These are phyloP conservation scores for Atta colombica DNA, from an alignment of 1,140 invertebrate species.

Conservation along the genomic window DNA sequence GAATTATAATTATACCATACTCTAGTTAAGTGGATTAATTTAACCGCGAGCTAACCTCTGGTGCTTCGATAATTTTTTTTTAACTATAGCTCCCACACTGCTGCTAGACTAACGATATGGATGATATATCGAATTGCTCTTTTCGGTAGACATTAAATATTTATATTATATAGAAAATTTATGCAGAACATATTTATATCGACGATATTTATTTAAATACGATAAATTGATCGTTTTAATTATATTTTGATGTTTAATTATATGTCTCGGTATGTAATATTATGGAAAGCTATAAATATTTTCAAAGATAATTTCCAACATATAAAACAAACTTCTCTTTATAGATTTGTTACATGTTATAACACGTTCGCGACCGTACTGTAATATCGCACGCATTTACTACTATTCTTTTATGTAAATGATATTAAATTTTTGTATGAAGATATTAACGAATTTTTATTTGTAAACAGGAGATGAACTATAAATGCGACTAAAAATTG, in stretches of 20 bases:
- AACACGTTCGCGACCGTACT: neutral
- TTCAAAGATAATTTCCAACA: slow-evolving; percentile 2
- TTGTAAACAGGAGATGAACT: neutral
- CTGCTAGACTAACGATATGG: neutral
- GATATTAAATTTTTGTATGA: neutral
- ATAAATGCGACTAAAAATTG: neutral
- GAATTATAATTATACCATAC: slow-evolving; percentile 11
- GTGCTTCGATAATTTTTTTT: neutral
- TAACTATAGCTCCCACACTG: neutral
- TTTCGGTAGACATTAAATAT: neutral
- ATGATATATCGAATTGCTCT: neutral
- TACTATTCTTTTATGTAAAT: neutral
- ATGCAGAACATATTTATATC: slow-evolving; percentile 18
- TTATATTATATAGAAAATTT: slow-evolving; percentile 18
- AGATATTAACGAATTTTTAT: neutral
- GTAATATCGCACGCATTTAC: neutral
- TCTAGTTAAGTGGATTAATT: slow-evolving; percentile 9
- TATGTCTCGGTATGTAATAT: slow-evolving; percentile 2
- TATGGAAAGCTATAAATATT: slow-evolving; percentile 22
- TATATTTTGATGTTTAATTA: slow-evolving; percentile 30
- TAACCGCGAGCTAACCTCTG: neutral
- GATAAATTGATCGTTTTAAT: slow-evolving; percentile 45
- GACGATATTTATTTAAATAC: slow-evolving; percentile 40
- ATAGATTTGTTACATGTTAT: neutral
- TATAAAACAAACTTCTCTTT: neutral